Evolutionary conservation across 2,888 invertebrate genomes (phyloP).

Genomic region (Quadroppia sp.): DNA sequence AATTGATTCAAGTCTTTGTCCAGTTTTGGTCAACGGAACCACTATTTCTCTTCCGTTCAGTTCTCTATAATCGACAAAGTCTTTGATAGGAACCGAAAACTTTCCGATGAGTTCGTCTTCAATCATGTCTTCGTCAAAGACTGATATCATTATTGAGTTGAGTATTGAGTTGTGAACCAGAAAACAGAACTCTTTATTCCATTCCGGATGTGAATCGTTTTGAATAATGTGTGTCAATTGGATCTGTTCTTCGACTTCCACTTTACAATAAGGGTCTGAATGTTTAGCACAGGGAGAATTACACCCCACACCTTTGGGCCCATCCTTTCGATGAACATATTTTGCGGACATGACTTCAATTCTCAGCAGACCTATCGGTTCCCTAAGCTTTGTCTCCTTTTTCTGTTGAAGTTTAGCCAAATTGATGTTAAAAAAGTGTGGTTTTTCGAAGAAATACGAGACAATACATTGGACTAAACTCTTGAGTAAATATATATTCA

Average conservation of each 20-base stretch:
- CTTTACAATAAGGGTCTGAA: constrained; percentile 27
- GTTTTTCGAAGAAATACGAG: background rate
- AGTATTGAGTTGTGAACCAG: constrained; percentile 1
- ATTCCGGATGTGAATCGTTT: constrained; percentile 26
- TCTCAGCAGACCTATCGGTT: constrained; percentile 16
- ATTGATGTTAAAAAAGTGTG: constrained; percentile 11
- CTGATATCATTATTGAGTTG: constrained; percentile 1
- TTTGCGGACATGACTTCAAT: constrained; percentile 12
- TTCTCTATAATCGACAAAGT: background rate
- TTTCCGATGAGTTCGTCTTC: constrained; percentile 34
- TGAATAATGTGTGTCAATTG: background rate
- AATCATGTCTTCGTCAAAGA: constrained; percentile 17
- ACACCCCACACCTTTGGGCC: background rate
- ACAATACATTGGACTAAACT: background rate
- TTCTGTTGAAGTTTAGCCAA: background rate
- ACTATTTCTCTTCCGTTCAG: background rate
- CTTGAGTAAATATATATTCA: constrained; percentile 22
- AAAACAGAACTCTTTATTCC: constrained; percentile 22
- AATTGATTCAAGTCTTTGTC: background rate
- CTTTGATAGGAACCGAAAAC: constrained; percentile 22
- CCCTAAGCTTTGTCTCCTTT: background rate
- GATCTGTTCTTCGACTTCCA: constrained; percentile 3
- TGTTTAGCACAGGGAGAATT: background rate
- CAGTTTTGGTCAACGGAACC: background rate
- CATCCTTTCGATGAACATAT: background rate